Conservation (phyloP, 2,113 vertebrate species). For the Cyanoramphus novaezelandiae region DNA sequence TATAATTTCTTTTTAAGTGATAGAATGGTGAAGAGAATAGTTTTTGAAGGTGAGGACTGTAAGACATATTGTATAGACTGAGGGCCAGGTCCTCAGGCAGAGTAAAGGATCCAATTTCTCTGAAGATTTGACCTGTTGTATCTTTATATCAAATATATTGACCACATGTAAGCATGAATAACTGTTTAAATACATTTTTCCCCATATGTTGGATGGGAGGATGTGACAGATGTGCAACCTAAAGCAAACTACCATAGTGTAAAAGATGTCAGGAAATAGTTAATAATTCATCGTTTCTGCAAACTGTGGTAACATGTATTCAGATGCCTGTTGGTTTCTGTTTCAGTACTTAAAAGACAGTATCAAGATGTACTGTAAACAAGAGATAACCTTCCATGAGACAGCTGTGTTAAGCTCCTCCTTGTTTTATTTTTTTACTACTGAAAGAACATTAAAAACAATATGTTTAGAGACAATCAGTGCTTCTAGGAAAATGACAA, state of each 20-base stretch:
- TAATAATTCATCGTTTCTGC: conserved; percentile 16
- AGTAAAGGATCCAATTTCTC: background rate
- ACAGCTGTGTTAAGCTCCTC: background rate
- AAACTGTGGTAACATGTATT: background rate
- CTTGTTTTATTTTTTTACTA: background rate
- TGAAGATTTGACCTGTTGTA: background rate
- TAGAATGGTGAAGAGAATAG: background rate
- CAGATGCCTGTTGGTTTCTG: conserved; percentile 3
- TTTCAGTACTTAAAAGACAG: background rate
- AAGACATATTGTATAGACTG: background rate
- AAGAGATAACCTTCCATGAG: conserved; percentile 2
- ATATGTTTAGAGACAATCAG: background rate
- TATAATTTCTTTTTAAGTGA: too few species aligned
- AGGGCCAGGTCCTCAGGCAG: background rate
- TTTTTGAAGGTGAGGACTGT: background rate
- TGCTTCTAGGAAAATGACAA: conserved; percentile 32
- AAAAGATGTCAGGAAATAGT: background rate
- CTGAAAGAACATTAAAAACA: background rate
- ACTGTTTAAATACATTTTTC: background rate
- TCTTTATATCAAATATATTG: background rate
- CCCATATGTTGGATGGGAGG: background rate
- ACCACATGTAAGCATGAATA: background rate
- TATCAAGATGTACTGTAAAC: conserved; percentile 38
- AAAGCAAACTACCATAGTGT: background rate
- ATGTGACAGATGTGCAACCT: background rate